phyloP scores from a whole-genome alignment of 2,888 invertebrate species.

The Tigriopus californicus region DNA sequence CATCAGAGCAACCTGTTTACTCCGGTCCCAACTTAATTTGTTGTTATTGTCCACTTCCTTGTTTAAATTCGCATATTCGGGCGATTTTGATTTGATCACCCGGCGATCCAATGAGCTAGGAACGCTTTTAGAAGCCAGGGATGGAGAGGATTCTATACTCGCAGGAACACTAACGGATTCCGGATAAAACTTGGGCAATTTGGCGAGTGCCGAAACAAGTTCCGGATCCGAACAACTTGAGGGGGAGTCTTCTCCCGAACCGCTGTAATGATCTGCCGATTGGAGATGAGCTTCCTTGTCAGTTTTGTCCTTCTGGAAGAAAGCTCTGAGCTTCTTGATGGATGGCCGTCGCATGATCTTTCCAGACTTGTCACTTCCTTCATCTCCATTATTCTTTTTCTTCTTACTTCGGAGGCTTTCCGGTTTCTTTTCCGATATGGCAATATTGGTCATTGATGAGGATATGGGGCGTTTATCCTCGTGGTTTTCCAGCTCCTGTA shows the following conservation, averaged over 20 bases:
- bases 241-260: background rate
- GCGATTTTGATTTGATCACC: background rate
- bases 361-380: background rate
- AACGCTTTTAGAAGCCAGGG: background rate
- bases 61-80: background rate
- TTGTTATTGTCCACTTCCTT: background rate
- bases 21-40: background rate
- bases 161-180: background rate
- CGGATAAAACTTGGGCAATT: background rate
- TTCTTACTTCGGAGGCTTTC: background rate
- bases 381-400: too few species aligned
- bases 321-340: conserved; percentile 11
- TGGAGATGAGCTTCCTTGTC: background rate
- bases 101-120: conserved; percentile 11
- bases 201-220: background rate
- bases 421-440: background rate
- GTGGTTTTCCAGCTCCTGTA: conserved; percentile 2
- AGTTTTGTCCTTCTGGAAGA: background rate
- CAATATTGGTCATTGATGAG: too few species aligned
- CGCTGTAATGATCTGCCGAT: background rate
- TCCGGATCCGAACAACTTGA: background rate
- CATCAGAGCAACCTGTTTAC: background rate
- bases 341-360: background rate
- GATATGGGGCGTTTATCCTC: background rate
- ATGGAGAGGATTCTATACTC: background rate